Evolutionary conservation across 2,888 invertebrate genomes (phyloP).

Genomic region (Nipponacmea schrenckii): DNA sequence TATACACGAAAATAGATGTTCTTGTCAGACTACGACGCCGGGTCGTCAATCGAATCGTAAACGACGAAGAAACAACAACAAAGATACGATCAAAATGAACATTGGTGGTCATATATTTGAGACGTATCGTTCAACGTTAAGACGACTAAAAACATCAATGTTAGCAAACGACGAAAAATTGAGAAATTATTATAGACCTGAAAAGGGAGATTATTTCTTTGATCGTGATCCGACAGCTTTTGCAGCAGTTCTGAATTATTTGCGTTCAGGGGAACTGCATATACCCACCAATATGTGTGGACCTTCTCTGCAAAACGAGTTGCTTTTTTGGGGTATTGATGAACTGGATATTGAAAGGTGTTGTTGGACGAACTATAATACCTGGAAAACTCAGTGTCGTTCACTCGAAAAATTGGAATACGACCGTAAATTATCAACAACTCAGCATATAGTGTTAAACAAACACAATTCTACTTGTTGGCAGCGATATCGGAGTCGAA

Average conservation of each 20-base stretch:
- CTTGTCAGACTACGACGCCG: constrained; percentile 8
- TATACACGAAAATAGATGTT: not conserved
- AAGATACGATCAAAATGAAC: constrained; percentile 54
- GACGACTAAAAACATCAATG: constrained; percentile 43
- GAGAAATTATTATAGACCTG: constrained; percentile 46
- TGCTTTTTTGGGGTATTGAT: constrained; percentile 63
- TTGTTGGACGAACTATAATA: constrained; percentile 64
- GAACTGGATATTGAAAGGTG: constrained; percentile 62
- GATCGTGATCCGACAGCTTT: constrained; percentile 62
- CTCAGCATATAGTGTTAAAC: constrained; percentile 46
- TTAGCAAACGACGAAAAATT: constrained; percentile 51
- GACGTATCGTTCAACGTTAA: constrained; percentile 52
- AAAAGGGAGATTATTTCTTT: constrained; percentile 56
- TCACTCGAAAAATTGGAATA: constrained; percentile 58
- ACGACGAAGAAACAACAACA: constrained; percentile 19
- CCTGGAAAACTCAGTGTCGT: constrained; percentile 59
- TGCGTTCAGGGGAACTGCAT: constrained; percentile 61
- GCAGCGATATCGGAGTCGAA: constrained; percentile 40
- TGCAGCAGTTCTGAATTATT: constrained; percentile 57
- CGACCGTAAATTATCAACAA: constrained; percentile 55
- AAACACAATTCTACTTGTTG: constrained; percentile 45
- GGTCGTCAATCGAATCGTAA: constrained; percentile 6
- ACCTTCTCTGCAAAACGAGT: constrained; percentile 58
- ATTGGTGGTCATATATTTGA: constrained; percentile 58
- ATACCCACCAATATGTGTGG: constrained; percentile 61